These are phyloP conservation scores for Aspidiotus rigidus DNA, from an alignment of 2,888 invertebrate genomes.

Conservation along the genomic window DNA sequence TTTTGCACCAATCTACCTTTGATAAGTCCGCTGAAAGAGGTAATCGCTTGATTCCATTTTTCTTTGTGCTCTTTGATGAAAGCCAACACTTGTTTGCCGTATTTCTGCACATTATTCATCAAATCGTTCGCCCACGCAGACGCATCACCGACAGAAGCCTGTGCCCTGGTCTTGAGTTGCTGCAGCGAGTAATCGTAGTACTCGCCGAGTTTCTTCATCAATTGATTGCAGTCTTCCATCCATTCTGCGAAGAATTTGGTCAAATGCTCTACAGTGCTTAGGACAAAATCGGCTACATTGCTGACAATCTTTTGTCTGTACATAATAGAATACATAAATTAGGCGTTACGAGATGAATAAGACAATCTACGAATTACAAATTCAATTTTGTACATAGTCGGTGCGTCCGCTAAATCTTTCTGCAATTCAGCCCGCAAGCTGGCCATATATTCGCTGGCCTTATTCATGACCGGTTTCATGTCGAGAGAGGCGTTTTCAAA, in stretches of 20 bases:
- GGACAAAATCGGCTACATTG: constrained; percentile 12
- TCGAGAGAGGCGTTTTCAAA: constrained; percentile 11
- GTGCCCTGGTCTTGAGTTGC: background rate
- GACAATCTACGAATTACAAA: no score
- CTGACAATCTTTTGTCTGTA: constrained; percentile 18
- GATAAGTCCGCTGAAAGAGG: background rate
- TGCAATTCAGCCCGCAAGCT: constrained; percentile 16
- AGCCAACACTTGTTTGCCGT: background rate
- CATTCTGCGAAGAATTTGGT: constrained; percentile 24
- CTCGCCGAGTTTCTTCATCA: constrained; percentile 17
- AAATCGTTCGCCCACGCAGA: constrained; percentile 9
- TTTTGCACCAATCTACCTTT: background rate
- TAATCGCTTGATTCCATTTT: constrained; percentile 19
- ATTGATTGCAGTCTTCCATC: constrained; percentile 15
- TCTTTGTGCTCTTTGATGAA: constrained; percentile 20
- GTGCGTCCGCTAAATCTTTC: constrained; percentile 5
- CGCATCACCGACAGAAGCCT: constrained; percentile 12
- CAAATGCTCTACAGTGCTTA: constrained; percentile 16
- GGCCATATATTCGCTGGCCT: constrained; percentile 10
- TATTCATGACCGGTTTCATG: constrained; percentile 16
- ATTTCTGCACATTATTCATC: background rate
- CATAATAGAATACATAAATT: background rate
- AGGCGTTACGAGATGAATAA: no score
- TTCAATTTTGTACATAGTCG: background rate
- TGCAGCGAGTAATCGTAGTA: constrained; percentile 16